Conservation (phyloP, 2,797 vertebrate species). For the Periophthalmus magnuspinnatus region DNA sequence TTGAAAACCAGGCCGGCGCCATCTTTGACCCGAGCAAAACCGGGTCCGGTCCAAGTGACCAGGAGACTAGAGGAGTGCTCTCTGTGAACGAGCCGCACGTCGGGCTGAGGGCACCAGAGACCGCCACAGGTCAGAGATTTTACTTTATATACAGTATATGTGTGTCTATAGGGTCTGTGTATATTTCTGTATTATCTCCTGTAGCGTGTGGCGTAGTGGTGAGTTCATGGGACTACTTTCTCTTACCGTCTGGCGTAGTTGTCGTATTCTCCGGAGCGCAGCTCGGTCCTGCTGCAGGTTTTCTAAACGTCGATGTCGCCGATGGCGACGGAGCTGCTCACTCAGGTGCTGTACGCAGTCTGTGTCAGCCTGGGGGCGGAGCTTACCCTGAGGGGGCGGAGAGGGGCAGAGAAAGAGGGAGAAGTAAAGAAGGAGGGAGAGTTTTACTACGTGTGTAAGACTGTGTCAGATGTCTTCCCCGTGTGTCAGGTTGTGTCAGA, state of each 20-base stretch:
- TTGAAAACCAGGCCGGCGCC: slow-evolving; percentile 85
- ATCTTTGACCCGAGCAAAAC: slow-evolving; percentile 84
- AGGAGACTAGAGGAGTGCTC: slow-evolving; percentile 64
- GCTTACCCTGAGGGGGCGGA: slow-evolving; percentile 65
- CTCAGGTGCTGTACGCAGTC: slow-evolving; percentile 81
- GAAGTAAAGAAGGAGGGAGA: neutral
- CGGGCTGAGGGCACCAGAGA: slow-evolving; percentile 65
- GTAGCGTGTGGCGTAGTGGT: too few species aligned
- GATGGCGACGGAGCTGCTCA: slow-evolving; percentile 73
- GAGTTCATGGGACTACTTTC: neutral
- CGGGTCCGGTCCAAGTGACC: slow-evolving; percentile 83
- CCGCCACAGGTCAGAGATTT: neutral
- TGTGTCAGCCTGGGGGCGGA: slow-evolving; percentile 73
- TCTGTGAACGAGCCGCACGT: slow-evolving; percentile 73
- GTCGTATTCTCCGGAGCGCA: slow-evolving; percentile 69
- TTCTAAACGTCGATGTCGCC: slow-evolving; percentile 70
- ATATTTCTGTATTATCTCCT: too few species aligned
- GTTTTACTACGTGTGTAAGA: too few species aligned
- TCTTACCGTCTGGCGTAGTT: slow-evolving; percentile 81
- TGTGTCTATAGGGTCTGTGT: too few species aligned
- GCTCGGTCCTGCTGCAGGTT: slow-evolving; percentile 70
- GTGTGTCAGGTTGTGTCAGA: too few species aligned
- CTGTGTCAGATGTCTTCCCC: too few species aligned
- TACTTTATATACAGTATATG: too few species aligned
- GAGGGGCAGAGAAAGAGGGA: neutral